A percentile compares a stretch with the other conserved stretches of the same genome.
These are phyloP conservation scores for Dendrolimus houi DNA, from an alignment of 2,888 invertebrate genomes.

Conservation along the genomic window DNA sequence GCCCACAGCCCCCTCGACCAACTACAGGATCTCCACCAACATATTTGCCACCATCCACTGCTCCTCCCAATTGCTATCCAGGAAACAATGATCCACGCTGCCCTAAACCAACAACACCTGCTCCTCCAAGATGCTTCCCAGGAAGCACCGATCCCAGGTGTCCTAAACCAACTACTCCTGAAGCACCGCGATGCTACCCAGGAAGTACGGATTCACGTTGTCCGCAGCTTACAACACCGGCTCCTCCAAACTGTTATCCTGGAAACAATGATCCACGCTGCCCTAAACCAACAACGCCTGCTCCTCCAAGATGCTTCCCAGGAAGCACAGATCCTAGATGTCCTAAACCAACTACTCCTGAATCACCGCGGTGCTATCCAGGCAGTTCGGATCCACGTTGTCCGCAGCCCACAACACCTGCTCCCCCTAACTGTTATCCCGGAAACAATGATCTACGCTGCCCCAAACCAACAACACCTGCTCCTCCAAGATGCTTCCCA, in stretches of 20 bases:
- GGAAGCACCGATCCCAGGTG: conserved; percentile 10
- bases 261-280: conserved; percentile 16
- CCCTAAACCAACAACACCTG: conserved; percentile 20
- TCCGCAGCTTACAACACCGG: conserved; percentile 19
- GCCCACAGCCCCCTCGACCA: conserved; percentile 14
- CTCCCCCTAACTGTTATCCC: conserved; percentile 15
- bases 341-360: conserved; percentile 11
- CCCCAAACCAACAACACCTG: conserved; percentile 25
- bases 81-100: conserved; percentile 34
- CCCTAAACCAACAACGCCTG: conserved; percentile 14
- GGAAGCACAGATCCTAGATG: conserved; percentile 9
- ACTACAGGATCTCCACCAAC: conserved; percentile 31
- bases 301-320: conserved; percentile 7
- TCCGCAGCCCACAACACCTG: conserved; percentile 24
- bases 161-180: conserved; percentile 22
- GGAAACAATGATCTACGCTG: conserved; percentile 34
- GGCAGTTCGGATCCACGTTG: conserved; percentile 47
- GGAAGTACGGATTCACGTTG: conserved; percentile 19
- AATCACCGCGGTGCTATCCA: conserved; percentile 36
- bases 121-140: conserved; percentile 9
- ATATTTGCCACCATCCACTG: conserved; percentile 21
- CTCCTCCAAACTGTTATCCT: conserved; percentile 13
- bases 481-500: conserved; percentile 18
- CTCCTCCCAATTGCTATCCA: conserved; percentile 13
- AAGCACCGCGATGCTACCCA: conserved; percentile 20